Base-by-base conservation (phyloP, 2,113 vertebrate species). In the Jacana jacana region DNA sequence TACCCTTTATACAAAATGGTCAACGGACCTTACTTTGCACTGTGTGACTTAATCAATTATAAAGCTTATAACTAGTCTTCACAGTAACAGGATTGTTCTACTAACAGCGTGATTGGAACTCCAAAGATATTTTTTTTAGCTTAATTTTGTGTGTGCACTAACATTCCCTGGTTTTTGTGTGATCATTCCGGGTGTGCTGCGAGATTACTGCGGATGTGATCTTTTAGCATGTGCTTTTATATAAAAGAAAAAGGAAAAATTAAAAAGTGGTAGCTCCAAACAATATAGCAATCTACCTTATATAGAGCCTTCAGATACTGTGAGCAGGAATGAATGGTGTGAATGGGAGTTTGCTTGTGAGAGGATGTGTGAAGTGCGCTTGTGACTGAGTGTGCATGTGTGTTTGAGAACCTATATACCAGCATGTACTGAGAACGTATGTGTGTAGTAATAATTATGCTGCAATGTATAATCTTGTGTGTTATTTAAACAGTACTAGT, bases 401-500 rank as follows among this genome's bases (percentile, higher is more conserved):
- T 93, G 97, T 96, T 49, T 98, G 97, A 97, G 97, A 97, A 97
- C 97, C 95, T 98, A 76, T 98, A 97, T 98, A 98, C 98, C 98
- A 98, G 98, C 98, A 98, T 98, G 98, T 98, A 97, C 97, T 97
- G 97, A 98, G 98, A 97, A 98, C 60, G 98, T 97, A 83, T 98
- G 98, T 97, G 97, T 98, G 98, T 98, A 98, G 98, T 98, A 98
- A 98, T 98, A 98, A 98, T 98, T 98, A 98, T 98, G 98, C 98
- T 98, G 98, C 98, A 98, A 94, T 98, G 98, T 98, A 98, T 98
- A 98, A 98, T 98, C 98, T 98, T 98, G 97, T 98, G 98, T 98
- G 98, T 99, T 98, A 99, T 99, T 99, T 99, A 98, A 98, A 97
- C 98, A 98, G 98, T 98, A 98, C 98, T 98, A 99, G 98, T 99